phyloP scores from a whole-genome alignment of 2,888 invertebrate species.

The Tipula vernalis region DNA sequence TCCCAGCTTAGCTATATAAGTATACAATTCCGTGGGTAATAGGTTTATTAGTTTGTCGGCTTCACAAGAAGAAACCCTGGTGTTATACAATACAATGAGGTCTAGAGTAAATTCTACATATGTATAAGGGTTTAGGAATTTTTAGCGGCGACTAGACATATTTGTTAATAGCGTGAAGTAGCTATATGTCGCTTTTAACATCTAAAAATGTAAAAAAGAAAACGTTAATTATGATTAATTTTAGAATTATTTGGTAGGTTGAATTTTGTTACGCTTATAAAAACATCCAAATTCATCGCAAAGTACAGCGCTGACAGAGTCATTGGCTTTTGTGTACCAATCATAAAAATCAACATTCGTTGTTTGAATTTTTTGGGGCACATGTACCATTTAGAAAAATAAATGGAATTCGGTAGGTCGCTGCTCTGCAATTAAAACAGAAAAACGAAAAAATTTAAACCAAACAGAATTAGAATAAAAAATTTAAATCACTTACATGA shows the following conservation, averaged over 20 bases:
- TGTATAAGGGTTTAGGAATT: neutral
- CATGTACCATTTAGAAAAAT: conserved; percentile 11
- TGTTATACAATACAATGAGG: too few species aligned
- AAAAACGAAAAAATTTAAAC: too few species aligned
- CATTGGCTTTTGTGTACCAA: conserved; percentile 9
- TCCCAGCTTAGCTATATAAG: too few species aligned
- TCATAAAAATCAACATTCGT: conserved; percentile 10
- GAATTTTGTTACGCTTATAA: neutral
- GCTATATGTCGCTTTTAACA: neutral
- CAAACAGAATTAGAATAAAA: neutral
- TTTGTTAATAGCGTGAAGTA: neutral
- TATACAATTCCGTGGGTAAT: too few species aligned
- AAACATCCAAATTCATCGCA: neutral
- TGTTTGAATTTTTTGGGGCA: conserved; percentile 6
- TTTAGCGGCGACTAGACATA: neutral
- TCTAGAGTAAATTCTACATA: too few species aligned
- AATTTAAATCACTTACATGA: conserved; percentile 6
- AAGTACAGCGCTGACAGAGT: neutral
- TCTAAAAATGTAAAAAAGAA: neutral
- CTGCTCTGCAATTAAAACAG: neutral
- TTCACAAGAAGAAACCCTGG: too few species aligned
- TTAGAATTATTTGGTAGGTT: neutral
- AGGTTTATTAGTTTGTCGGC: too few species aligned
- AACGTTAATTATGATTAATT: neutral
- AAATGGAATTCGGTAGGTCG: conserved; percentile 10